Percentiles rank a stretch among this genome's conserved stretches.
Evolutionary conservation across 2,888 invertebrate genomes (phyloP).

Genomic region (Marasmarcha lunaedactyla): DNA sequence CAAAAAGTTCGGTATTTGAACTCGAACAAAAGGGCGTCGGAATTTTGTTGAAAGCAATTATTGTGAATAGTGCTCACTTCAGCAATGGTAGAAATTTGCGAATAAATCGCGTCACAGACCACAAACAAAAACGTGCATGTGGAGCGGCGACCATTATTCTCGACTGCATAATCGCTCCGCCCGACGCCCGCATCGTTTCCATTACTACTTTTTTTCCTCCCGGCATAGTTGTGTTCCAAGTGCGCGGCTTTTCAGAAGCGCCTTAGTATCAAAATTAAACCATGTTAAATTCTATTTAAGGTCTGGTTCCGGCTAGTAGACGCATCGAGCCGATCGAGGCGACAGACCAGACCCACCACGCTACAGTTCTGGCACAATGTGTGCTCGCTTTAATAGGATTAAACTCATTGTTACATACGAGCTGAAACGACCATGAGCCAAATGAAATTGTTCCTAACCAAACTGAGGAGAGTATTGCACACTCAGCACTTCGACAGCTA

Average conservation of each 20-base stretch:
- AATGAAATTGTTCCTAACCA: slow-evolving; percentile 50
- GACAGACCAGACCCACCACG: slow-evolving; percentile 64
- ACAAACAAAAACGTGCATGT: slow-evolving; percentile 71
- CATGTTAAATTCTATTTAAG: slow-evolving; percentile 67
- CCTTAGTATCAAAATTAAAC: slow-evolving; percentile 59
- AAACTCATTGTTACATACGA: slow-evolving; percentile 63
- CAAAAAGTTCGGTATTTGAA: slow-evolving; percentile 22
- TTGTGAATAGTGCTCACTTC: slow-evolving; percentile 67
- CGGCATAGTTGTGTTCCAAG: slow-evolving; percentile 61
- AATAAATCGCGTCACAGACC: slow-evolving; percentile 71
- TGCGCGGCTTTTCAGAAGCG: slow-evolving; percentile 51
- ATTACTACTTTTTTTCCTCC: slow-evolving; percentile 67
- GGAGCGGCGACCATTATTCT: slow-evolving; percentile 69
- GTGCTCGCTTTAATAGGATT: slow-evolving; percentile 66
- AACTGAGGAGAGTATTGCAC: slow-evolving; percentile 31
- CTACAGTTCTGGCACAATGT: slow-evolving; percentile 63
- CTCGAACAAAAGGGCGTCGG: slow-evolving; percentile 42
- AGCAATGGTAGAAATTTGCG: slow-evolving; percentile 64
- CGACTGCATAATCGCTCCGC: slow-evolving; percentile 71
- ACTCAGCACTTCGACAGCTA: slow-evolving; percentile 15
- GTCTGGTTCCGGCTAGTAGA: slow-evolving; percentile 59
- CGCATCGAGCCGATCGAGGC: slow-evolving; percentile 45
- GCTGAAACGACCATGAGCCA: slow-evolving; percentile 47
- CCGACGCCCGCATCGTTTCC: slow-evolving; percentile 69
- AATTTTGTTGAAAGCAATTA: slow-evolving; percentile 66